Base-by-base conservation (phyloP, 2,888 invertebrate species). In the Euplagia quadripunctaria region DNA sequence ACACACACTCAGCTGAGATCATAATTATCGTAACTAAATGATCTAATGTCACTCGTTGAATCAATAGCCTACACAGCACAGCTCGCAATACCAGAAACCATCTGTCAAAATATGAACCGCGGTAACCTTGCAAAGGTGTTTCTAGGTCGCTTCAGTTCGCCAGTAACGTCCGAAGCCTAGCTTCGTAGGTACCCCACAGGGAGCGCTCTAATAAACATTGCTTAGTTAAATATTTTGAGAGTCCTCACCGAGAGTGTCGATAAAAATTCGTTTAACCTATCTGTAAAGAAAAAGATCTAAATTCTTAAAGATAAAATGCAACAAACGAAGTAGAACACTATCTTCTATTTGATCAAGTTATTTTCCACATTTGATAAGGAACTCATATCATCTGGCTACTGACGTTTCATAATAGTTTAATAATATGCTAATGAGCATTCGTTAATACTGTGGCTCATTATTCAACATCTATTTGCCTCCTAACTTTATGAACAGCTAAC, bases 401-500 rank as follows among this genome's bases (percentile, higher is more conserved):
- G 6, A 68, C 55, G 42, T 52, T 68, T 68, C 14, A 11, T 58
- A 58, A 68, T 43, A n/a, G 31, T 65, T 63, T 49, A 64, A n/a
- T 49, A 51, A 68, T 72, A 52, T 70, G 74, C 67, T 82, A 81
- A 84, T 82, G 71, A 79, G 76, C 75, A 81, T 78, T 79, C 73
- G 65, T 74, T 73, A 78, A 68, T 64, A 76, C 73, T 77, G 77
- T 71, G 67, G 69, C 69, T 67, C 73, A 68, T 79, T 83, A 79
- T 85, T 74, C 52, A 75, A 77, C 73, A 72, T 79, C 74, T 78
- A 78, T 42, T 70, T 55, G 74, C 71, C 79, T 80, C 82, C 82
- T 73, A 81, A 78, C 78, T 80, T 74, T 70, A 76, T 81, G 70
- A 79, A 82, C 82, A 73, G 79, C 80, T 81, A 87, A 88, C 84